Evolutionary conservation across 1,140 invertebrate genomes (phyloP).

Genomic region (Babylonia areolata): DNA sequence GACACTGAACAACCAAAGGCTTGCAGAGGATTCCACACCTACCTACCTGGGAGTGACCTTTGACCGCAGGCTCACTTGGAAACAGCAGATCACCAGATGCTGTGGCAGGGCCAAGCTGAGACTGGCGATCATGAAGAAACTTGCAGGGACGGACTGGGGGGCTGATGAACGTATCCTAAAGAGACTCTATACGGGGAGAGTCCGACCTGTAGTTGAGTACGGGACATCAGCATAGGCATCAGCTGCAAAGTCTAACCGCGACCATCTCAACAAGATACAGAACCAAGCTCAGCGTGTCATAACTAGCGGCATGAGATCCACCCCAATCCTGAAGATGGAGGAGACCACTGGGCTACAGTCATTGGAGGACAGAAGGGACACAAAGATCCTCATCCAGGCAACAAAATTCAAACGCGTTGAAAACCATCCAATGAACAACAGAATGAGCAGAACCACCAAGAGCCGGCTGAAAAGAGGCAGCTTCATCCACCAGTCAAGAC

Average conservation of each 20-base stretch:
- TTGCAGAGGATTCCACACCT: conserved; percentile 10
- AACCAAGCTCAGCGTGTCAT: neutral
- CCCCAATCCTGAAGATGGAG: conserved; percentile 3
- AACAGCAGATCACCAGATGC: conserved; percentile 12
- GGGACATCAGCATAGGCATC: conserved; percentile 1
- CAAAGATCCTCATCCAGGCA: conserved; percentile 17
- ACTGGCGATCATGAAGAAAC: conserved; percentile 14
- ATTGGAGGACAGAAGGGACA: conserved; percentile 2
- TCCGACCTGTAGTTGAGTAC: neutral
- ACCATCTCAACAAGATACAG: neutral
- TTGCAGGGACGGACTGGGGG: conserved; percentile 6
- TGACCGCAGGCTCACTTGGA: conserved; percentile 8
- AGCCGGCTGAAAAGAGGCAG: conserved; percentile 22
- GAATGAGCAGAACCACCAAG: conserved; percentile 3
- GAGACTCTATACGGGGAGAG: conserved; percentile 5
- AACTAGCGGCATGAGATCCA: conserved; percentile 16
- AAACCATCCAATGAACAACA: conserved; percentile 29
- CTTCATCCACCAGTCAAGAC: conserved; percentile 26
- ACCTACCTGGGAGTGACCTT: conserved; percentile 22
- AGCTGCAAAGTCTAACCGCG: conserved; percentile 6
- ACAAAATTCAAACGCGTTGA: conserved; percentile 27
- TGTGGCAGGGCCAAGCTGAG: conserved; percentile 12
- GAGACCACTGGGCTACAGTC: conserved; percentile 7
- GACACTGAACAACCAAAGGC: conserved; percentile 1
- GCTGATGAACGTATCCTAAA: conserved; percentile 15